Conservation (phyloP, 2,797 vertebrate genomes). For the Pseudochirops cupreus region DNA sequence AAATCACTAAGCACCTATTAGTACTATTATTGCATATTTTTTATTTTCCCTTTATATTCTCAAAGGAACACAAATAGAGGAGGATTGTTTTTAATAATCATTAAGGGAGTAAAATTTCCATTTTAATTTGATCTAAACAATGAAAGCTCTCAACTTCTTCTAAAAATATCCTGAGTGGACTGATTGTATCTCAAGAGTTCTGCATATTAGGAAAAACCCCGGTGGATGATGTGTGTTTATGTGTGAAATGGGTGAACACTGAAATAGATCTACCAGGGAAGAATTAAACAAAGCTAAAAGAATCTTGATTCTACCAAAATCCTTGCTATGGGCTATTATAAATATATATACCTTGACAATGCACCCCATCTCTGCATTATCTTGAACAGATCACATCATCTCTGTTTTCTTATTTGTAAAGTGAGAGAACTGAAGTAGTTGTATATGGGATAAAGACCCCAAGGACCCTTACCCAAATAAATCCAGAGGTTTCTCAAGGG, state of each 20-base stretch:
- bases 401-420: background rate
- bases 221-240: background rate
- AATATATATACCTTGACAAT: slow-evolving; percentile 15
- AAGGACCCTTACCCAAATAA: too few species aligned
- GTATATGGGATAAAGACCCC: background rate
- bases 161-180: slow-evolving; percentile 8
- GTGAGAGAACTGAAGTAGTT: background rate
- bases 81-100: slow-evolving; percentile 20
- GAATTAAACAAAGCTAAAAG: slow-evolving; percentile 15
- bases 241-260: slow-evolving; percentile 21
- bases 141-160: slow-evolving; percentile 25
- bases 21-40: slow-evolving; percentile 1
- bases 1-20: background rate
- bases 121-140: slow-evolving; percentile 36
- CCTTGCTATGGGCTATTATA: slow-evolving; percentile 27
- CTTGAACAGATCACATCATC: background rate
- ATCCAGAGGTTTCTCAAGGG: too few species aligned
- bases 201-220: background rate
- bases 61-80: background rate
- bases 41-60: background rate
- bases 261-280: slow-evolving; percentile 9
- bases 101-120: slow-evolving; percentile 24
- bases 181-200: background rate
- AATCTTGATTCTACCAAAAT: slow-evolving; percentile 43
- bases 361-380: background rate